Evolutionary conservation across 2,888 invertebrate genomes (phyloP), one percentile per base, ranked within the genome.

Genomic region (Chalcis sispes): DNA sequence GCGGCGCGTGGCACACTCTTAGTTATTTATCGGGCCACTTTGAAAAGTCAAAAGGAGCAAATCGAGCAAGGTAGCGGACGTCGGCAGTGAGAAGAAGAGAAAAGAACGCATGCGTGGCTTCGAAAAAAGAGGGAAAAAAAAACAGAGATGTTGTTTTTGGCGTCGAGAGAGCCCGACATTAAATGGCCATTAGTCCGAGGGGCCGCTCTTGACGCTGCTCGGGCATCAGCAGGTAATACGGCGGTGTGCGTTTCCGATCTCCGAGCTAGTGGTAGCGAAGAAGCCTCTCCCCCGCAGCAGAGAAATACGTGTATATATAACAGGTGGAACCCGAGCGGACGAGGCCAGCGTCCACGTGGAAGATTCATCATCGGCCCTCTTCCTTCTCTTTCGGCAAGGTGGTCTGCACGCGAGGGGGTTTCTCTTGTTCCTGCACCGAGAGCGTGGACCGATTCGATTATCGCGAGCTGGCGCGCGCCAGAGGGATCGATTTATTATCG

Each of bases 401-500:
- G 52, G 52, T 52, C 40, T 25, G 40, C 54, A 50, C 23, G 8
- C 27, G 5, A 29, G 42, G 52, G 52, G 25, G 10, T 29, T 18
- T 32, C 50, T 27, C 36, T 8, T 18, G 29, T 13, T n/a, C n/a
- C 18, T 10, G 50, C 20, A 32, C 18, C 20, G 13, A 2, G n/a
- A 13, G n/a, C 54, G 25, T 40, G 56, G 62, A 64, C 50, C 54
- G 15, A 2, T 42, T 62, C 5, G 71, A 72, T 71, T 76, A 76
- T 48, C 48, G 50, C 29, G 56, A 4, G n/a, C n/a, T n/a, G 62
- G 52, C 46, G 56, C 29, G 4, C 40, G 52, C 42, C 27, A 54
- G 40, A 50, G 29, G 79, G 75, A 78, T 83, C 83, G 80, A 85
- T 85, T 83, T 83, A 83, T 84, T 84, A 82, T 82, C 81, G 78